Conservation (phyloP, 2,113 vertebrate genomes). For the Dasyurus viverrinus region DNA sequence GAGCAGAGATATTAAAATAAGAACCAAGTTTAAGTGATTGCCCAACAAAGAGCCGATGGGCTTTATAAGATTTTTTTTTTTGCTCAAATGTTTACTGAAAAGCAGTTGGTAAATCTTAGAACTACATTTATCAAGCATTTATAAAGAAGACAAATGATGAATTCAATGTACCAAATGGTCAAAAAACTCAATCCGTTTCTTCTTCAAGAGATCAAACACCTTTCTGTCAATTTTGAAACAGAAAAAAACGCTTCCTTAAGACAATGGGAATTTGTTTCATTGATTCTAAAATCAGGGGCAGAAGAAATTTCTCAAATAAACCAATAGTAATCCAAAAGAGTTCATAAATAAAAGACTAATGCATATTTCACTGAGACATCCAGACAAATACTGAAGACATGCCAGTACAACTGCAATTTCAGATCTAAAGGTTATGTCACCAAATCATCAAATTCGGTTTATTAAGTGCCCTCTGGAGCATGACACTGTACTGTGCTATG, state of each 20-base stretch:
- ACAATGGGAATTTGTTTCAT: slow-evolving; percentile 30
- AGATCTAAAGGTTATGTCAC: slow-evolving; percentile 75
- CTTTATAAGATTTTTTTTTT: slow-evolving; percentile 28
- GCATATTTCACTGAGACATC: slow-evolving; percentile 60
- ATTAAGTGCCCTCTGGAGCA: slow-evolving; percentile 37
- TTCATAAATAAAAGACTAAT: slow-evolving; percentile 41
- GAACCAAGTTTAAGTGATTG: slow-evolving; percentile 18
- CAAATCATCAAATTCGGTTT: slow-evolving; percentile 71
- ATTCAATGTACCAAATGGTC: slow-evolving; percentile 41
- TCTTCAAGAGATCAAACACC: slow-evolving; percentile 25
- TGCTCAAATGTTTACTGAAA: slow-evolving; percentile 41
- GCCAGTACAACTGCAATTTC: slow-evolving; percentile 51
- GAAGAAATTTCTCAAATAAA: slow-evolving; percentile 59
- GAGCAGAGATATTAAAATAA: slow-evolving; percentile 40
- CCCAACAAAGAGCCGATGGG: slow-evolving; percentile 11
- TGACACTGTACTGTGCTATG: not conserved
- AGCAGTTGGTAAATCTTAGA: slow-evolving; percentile 35
- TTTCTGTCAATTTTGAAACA: slow-evolving; percentile 38
- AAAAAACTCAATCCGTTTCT: slow-evolving; percentile 45
- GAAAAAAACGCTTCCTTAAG: slow-evolving; percentile 40
- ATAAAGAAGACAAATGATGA: slow-evolving; percentile 22
- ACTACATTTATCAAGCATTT: slow-evolving; percentile 41
- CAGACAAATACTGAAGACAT: slow-evolving; percentile 54
- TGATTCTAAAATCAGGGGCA: slow-evolving; percentile 50
- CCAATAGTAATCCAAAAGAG: slow-evolving; percentile 13